Percentiles rank a stretch among this genome's conserved stretches.
These are phyloP conservation scores for Prunella strophiata DNA, from an alignment of 2,797 vertebrate species.

Conservation along the genomic window DNA sequence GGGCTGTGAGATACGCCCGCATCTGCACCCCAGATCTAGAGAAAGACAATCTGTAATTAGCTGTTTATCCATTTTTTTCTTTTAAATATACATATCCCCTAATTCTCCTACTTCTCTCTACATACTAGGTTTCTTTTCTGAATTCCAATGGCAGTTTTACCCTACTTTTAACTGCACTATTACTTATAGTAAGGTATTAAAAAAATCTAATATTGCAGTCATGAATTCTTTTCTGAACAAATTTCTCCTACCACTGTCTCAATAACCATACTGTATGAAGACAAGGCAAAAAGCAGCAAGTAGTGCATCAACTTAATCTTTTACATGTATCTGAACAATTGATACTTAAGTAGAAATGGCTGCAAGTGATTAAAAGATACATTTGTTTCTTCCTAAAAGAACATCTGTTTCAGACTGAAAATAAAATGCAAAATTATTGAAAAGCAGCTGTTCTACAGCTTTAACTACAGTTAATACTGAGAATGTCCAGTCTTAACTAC, in stretches of 20 bases:
- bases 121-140: background rate
- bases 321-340: background rate
- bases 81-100: background rate
- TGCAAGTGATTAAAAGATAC: background rate
- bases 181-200: background rate
- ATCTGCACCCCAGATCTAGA: slow-evolving; percentile 91
- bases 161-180: background rate
- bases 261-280: background rate
- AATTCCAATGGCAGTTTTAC: background rate
- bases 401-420: background rate
- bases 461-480: background rate
- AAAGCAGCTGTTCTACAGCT: background rate
- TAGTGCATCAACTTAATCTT: background rate
- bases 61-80: background rate
- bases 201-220: background rate
- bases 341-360: background rate
- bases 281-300: background rate
- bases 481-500: background rate
- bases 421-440: background rate
- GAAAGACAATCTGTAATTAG: background rate
- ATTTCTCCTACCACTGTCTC: background rate
- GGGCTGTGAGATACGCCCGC: slow-evolving; percentile 90
- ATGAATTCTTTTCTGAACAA: background rate
- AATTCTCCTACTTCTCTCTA: background rate
- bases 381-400: background rate